Evolutionary conservation across 2,888 invertebrate genomes (phyloP).

Genomic region (Drosophila macrospina): DNA sequence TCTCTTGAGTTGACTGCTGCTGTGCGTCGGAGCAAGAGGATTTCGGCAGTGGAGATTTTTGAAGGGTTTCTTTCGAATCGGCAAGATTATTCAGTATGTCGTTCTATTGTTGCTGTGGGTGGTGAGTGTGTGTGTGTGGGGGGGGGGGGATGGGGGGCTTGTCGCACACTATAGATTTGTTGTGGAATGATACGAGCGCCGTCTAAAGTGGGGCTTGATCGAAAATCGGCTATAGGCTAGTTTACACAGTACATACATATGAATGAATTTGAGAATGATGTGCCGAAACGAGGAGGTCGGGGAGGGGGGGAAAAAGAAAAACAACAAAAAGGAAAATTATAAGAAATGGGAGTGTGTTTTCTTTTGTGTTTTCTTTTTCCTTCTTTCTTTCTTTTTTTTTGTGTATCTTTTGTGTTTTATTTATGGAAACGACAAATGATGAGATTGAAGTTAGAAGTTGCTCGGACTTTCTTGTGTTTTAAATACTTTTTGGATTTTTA

Average conservation of each 20-base stretch:
- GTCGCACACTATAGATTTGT: slow-evolving; percentile 37
- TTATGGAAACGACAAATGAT: slow-evolving; percentile 18
- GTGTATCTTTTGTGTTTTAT: no score
- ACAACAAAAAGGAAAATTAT: not conserved
- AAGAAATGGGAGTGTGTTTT: slow-evolving; percentile 1
- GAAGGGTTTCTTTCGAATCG: not conserved
- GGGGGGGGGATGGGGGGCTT: no score
- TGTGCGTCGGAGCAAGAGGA: not conserved
- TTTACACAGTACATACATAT: slow-evolving; percentile 11
- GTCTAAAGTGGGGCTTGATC: slow-evolving; percentile 23
- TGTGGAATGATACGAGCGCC: slow-evolving; percentile 16
- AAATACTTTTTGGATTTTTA: slow-evolving; percentile 52
- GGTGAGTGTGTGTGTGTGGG: no score
- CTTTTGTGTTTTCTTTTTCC: not conserved
- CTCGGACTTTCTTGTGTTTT: slow-evolving; percentile 25
- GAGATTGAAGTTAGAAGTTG: slow-evolving; percentile 11
- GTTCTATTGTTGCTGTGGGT: not conserved
- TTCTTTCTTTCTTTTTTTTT: not conserved
- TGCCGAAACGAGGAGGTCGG: slow-evolving; percentile 39
- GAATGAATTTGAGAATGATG: slow-evolving; percentile 29
- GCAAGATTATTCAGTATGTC: not conserved
- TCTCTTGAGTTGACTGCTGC: not conserved
- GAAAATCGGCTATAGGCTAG: slow-evolving; percentile 23
- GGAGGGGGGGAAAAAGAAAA: not conserved
- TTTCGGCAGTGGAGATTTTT: no score